Percentiles rank a stretch among this genome's conserved stretches.
These are phyloP conservation scores for Hemibagrus wyckioides DNA, from an alignment of 2,113 vertebrate genomes.

Conservation along the genomic window DNA sequence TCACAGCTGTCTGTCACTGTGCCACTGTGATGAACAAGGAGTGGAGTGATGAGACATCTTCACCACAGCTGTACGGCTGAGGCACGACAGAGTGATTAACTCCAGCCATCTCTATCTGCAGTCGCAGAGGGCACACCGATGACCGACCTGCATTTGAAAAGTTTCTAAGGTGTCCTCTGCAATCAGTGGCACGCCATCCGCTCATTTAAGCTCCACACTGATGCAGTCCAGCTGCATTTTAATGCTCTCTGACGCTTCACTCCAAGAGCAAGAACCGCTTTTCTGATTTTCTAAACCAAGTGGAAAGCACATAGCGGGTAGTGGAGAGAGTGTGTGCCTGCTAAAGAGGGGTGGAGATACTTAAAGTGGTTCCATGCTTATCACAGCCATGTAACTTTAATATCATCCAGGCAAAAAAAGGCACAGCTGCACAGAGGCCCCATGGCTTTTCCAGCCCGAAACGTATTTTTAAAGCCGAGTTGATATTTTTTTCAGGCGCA, in stretches of 20 bases:
- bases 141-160: constrained; percentile 2
- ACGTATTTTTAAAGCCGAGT: constrained; percentile 65
- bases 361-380: constrained; percentile 57
- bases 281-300: constrained; percentile 47
- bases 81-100: constrained; percentile 52
- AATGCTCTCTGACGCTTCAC: constrained; percentile 1
- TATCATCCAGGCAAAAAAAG: constrained; percentile 37
- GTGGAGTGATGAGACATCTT: constrained; percentile 37
- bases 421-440: constrained; percentile 35
- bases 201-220: not conserved
- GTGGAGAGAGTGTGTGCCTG: constrained; percentile 23
- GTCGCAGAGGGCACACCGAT: not conserved
- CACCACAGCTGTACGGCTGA: constrained; percentile 28
- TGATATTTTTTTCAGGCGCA: constrained; percentile 55
- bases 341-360: constrained; percentile 46
- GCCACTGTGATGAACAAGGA: constrained; percentile 40
- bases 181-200: not conserved
- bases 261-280: constrained; percentile 41
- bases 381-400: constrained; percentile 46
- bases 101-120: constrained; percentile 13
- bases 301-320: constrained; percentile 61
- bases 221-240: not conserved
- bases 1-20: constrained; percentile 27
- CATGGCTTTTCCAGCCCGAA: constrained; percentile 23
- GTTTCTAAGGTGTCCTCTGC: not conserved